Conservation (phyloP, 2,797 vertebrate genomes). For the Molossus molossus region DNA sequence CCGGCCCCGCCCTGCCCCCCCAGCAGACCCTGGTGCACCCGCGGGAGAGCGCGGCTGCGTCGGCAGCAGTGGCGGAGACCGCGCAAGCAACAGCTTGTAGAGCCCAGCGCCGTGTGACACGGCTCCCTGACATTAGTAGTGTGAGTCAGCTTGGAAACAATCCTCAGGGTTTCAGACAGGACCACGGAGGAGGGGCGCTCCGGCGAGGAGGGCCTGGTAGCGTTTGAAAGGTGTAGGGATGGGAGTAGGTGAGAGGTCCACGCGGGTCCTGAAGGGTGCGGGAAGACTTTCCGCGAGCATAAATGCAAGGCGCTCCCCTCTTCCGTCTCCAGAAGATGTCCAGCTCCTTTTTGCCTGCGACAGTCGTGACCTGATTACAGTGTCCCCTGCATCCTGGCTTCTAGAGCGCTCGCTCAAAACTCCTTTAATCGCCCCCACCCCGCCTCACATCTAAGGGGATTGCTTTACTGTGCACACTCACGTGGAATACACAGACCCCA, state of each 20-base stretch:
- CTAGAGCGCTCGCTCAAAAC: not conserved
- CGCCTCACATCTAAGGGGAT: not conserved
- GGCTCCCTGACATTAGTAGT: constrained; percentile 80
- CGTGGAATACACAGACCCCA: not conserved
- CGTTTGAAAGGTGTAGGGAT: not conserved
- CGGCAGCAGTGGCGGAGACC: constrained; percentile 34
- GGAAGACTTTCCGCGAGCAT: constrained; percentile 20
- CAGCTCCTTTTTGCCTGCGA: constrained; percentile 70
- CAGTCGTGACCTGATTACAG: constrained; percentile 82
- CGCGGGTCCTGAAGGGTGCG: not conserved
- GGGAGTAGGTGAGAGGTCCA: not conserved
- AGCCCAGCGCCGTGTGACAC: constrained; percentile 84
- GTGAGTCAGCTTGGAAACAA: constrained; percentile 87
- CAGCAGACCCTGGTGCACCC: constrained; percentile 70
- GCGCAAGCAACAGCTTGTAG: constrained; percentile 87
- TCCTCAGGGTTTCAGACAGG: constrained; percentile 76
- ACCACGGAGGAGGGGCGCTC: constrained; percentile 65
- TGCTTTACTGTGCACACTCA: not conserved
- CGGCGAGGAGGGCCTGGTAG: not conserved
- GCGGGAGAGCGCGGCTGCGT: not conserved
- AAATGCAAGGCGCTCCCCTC: constrained; percentile 8
- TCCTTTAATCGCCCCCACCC: not conserved
- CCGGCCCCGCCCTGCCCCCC: not conserved
- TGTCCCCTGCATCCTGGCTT: constrained; percentile 61
- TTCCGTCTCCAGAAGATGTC: constrained; percentile 66